These are phyloP conservation scores for Halisarca cf. caerulea DNA, from an alignment of 37 sponge, comb jelly and placozoan genomes.

Conservation along the genomic window DNA sequence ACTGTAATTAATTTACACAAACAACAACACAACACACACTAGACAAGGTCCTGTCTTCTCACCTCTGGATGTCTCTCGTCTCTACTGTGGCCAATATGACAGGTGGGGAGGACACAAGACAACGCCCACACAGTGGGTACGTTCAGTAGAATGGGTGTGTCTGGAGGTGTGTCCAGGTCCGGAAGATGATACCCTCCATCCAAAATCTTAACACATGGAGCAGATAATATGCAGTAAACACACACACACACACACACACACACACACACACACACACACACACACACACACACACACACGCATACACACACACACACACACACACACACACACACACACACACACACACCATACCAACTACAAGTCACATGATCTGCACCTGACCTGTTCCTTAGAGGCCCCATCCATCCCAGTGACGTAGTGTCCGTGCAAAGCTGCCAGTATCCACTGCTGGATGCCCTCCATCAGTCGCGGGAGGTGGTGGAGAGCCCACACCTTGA, in stretches of 20 bases:
- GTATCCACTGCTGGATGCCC: conserved; percentile 59
- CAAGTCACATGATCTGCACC: too few relatives aligned
- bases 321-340: too few relatives aligned
- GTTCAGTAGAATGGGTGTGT: not conserved
- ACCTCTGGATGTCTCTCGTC: conserved; percentile 2
- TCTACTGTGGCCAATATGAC: conserved; percentile 41
- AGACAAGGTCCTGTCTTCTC: not conserved
- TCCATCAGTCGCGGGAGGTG: conserved; percentile 62
- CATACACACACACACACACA: too few relatives aligned
- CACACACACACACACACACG: too few relatives aligned
- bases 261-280: too few relatives aligned
- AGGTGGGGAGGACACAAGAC: conserved; percentile 46
- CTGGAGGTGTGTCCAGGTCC: not conserved
- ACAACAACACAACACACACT: not conserved
- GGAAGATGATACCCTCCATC: conserved; percentile 1
- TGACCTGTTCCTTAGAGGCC: not conserved
- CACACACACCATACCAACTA: too few relatives aligned
- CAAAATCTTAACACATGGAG: too few relatives aligned
- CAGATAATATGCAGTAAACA: too few relatives aligned
- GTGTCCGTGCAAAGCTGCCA: conserved; percentile 30
- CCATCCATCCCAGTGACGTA: not conserved
- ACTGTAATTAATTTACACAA: too few relatives aligned
- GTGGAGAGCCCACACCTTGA: conserved; percentile 36
- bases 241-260: too few relatives aligned
- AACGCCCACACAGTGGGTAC: conserved; percentile 52